Evolutionary conservation across 2,797 vertebrate genomes (phyloP), one percentile per base, ranked within the genome.

Genomic region (Rhinogobio ventralis): DNA sequence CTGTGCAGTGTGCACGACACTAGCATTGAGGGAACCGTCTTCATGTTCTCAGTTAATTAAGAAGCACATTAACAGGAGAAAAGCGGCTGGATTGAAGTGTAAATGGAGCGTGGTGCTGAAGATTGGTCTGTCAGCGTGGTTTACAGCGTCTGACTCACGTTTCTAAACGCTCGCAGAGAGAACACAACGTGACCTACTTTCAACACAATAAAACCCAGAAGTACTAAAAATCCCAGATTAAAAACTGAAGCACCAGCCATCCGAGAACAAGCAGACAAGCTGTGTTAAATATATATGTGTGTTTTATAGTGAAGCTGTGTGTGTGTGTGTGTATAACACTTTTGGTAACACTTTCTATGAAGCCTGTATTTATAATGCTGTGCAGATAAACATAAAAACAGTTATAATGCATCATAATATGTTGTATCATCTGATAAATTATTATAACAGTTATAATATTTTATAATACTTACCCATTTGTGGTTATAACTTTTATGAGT

Each of bases 181-280:
- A 25, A 60, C 57, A 62, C n/a, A 14, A 14, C n/a, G 19, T 86
- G 81, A 83, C 85, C 85, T 86, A 83, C 42, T 83, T 86, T 78
- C 67, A 79, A 33, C 79, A 81, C 81, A 81, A 77, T 46, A 57
- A 78, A 28, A 68, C 53, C 36, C 55, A 62, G 71, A 80, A 76
- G 49, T 36, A 49, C 62, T 55, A 39, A 77, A 81, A 79, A 67
- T 33, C 55, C 68, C 57, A 73, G 60, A 79, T 67, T 86, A 66
- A 66, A 72, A 72, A 30, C 49, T 15, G 64, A 79, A 42, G 49
- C 81, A n/a, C 4, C 17, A 69, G 75, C n/a, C 74, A 17, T 19
- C 45, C 5, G 49, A 75, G 78, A 53, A 53, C 45, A 53, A 67
- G 14, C 20, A 55, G 9, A 81, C 46, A 39, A 20, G 67, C n/a